Base-by-base conservation (phyloP, 1,140 invertebrate genomes). In the Leptinotarsa texana region DNA sequence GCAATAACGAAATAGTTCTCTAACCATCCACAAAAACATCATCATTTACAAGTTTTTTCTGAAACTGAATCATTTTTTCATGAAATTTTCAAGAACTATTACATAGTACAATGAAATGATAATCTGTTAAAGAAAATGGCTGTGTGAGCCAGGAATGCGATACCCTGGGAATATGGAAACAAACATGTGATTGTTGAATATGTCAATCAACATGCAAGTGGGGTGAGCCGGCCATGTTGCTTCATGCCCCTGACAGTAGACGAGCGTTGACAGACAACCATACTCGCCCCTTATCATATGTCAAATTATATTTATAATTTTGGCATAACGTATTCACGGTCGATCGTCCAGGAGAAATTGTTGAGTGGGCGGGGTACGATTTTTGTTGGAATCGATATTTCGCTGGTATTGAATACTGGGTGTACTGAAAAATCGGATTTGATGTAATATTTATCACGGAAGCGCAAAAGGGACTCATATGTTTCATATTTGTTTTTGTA, bases 121-220 rank as follows among this genome's bases (percentile, higher is more conserved):
- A 57, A 57, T 75, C 68, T 74, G 74, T 76, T 66, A 73, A 76
- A 79, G 66, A 79, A 79, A 78, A 79, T 78, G 78, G 74, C 76
- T 73, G 74, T 76, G 51, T 74, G 75, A 48, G 22, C 70, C 51
- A 73, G 80, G 75, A 77, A 81, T 72, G 65, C 67, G 79, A 81
- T 81, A 81, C 77, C 75, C 79, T 80, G 80, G 75, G 80, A 81
- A 79, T 78, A 75, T 74, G 66, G 61, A 79, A 77, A 82, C 78
- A 79, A 80, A 82, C 79, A 80, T 77, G 76, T 79, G 82, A 83
- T 81, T 82, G 82, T 80, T 81, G 80, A 81, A 79, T 76, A 76
- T 78, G 82, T 83, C 82, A 82, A 81, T 83, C 82, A 80, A 76
- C 81, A 78, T 73, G 80, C 79, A 79, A 82, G 80, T 80, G 77